phyloP scores from a whole-genome alignment of 2,113 vertebrate species.

The Channa maculata region DNA sequence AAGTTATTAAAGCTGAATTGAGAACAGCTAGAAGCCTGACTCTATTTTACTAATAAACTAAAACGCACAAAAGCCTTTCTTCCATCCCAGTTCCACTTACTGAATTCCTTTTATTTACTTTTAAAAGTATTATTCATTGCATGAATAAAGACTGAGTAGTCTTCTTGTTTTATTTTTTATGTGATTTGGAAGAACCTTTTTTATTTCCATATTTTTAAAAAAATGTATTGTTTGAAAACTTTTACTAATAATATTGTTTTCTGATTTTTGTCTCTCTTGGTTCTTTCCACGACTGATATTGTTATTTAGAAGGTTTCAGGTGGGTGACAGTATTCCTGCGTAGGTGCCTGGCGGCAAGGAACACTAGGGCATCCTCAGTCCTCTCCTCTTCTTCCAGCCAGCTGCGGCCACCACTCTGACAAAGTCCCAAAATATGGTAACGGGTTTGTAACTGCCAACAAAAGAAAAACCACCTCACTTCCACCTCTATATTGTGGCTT shows the following conservation, averaged over 20 bases:
- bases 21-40: slow-evolving; percentile 34
- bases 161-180: slow-evolving; percentile 57
- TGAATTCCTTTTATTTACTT: slow-evolving; percentile 85
- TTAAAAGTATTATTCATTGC: slow-evolving; percentile 82
- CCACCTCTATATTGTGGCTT: slow-evolving; percentile 99
- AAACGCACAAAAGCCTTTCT: slow-evolving; percentile 94
- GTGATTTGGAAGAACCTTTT: slow-evolving; percentile 68
- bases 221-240: slow-evolving; percentile 95
- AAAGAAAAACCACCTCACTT: slow-evolving; percentile 96
- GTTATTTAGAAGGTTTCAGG: slow-evolving; percentile 99
- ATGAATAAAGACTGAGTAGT: slow-evolving; percentile 82
- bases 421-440: slow-evolving; percentile 99
- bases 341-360: slow-evolving; percentile 99
- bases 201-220: slow-evolving; percentile 87
- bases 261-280: slow-evolving; percentile 99
- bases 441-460: slow-evolving; percentile 99
- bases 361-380: slow-evolving; percentile 99
- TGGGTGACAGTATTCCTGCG: slow-evolving; percentile 99
- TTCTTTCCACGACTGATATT: slow-evolving; percentile 99
- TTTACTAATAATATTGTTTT: slow-evolving; percentile 99
- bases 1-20: slow-evolving; percentile 65
- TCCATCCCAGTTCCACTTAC: slow-evolving; percentile 86
- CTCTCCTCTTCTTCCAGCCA: slow-evolving; percentile 99
- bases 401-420: slow-evolving; percentile 94
- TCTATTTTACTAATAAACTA: slow-evolving; percentile 52